Conservation (phyloP, 2,888 invertebrate genomes). For the Lepeophtheirus nordmannii region DNA sequence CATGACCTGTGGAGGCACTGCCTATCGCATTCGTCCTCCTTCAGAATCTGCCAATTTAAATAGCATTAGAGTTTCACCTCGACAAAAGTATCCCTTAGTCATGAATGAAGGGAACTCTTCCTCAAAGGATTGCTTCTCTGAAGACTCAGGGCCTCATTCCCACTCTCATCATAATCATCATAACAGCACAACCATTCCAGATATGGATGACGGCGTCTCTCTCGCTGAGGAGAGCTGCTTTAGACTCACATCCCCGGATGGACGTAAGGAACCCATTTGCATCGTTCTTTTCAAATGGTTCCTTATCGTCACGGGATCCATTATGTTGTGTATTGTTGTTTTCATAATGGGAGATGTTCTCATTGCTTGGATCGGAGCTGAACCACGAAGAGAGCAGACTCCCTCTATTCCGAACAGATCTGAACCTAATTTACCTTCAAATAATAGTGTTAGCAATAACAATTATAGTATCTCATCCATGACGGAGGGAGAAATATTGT, state of each 20-base stretch:
- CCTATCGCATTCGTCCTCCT: neutral
- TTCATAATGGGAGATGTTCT: constrained; percentile 17
- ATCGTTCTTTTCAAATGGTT: constrained; percentile 18
- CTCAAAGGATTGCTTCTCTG: too few species aligned
- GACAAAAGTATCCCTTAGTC: too few species aligned
- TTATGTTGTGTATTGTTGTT: constrained; percentile 9
- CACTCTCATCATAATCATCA: too few species aligned
- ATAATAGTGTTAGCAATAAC: too few species aligned
- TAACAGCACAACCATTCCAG: neutral
- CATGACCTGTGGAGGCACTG: neutral
- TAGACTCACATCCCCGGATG: constrained; percentile 1
- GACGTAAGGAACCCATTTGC: constrained; percentile 10
- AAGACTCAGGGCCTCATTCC: too few species aligned
- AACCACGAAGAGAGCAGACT: neutral
- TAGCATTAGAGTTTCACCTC: too few species aligned
- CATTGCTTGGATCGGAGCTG: constrained; percentile 11
- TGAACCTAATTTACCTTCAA: too few species aligned
- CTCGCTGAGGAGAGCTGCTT: neutral
- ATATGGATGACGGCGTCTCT: neutral
- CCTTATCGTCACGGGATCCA: constrained; percentile 5
- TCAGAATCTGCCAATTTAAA: too few species aligned
- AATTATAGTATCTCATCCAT: too few species aligned
- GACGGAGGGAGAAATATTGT: too few species aligned
- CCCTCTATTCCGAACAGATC: too few species aligned
- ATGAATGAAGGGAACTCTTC: too few species aligned